Evolutionary conservation across 2,888 invertebrate genomes (phyloP).

Genomic region (Dynastes maya): DNA sequence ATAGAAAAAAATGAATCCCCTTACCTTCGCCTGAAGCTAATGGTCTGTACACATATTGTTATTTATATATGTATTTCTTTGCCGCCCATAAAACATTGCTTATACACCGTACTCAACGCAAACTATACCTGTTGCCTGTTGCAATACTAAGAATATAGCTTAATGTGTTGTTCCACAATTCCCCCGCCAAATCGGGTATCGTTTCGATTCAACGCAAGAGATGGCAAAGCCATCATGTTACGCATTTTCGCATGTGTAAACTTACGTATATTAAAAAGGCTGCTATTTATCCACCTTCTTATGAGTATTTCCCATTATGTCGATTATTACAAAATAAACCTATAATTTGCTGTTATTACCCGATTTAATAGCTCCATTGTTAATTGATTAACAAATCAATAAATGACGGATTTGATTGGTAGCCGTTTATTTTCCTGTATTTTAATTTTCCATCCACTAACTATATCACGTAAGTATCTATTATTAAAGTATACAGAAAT

Average conservation of each 20-base stretch:
- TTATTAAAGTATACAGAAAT: neutral
- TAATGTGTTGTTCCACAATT: constrained; percentile 31
- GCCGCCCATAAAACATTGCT: constrained; percentile 33
- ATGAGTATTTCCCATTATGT: neutral
- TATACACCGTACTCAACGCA: constrained; percentile 25
- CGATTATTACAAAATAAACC: neutral
- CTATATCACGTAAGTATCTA: constrained; percentile 16
- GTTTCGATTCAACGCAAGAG: constrained; percentile 37
- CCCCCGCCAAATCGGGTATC: constrained; percentile 45
- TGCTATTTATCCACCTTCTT: neutral
- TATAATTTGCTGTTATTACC: constrained; percentile 18
- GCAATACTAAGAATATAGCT: constrained; percentile 15
- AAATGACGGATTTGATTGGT: neutral
- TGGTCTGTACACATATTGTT: constrained; percentile 10
- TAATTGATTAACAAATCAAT: constrained; percentile 10
- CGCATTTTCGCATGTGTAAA: neutral
- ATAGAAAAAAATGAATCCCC: neutral
- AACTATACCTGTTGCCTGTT: constrained; percentile 34
- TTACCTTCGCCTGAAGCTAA: constrained; percentile 9
- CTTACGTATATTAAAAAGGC: neutral
- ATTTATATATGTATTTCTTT: neutral
- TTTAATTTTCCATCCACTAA: constrained; percentile 4
- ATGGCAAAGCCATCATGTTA: constrained; percentile 33
- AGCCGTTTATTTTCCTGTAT: neutral
- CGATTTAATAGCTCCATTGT: constrained; percentile 20